A percentile compares a stretch with the other conserved stretches of the same genome.
phyloP scores from a whole-genome alignment of 1,140 invertebrate species.

The Aethina tumida region DNA sequence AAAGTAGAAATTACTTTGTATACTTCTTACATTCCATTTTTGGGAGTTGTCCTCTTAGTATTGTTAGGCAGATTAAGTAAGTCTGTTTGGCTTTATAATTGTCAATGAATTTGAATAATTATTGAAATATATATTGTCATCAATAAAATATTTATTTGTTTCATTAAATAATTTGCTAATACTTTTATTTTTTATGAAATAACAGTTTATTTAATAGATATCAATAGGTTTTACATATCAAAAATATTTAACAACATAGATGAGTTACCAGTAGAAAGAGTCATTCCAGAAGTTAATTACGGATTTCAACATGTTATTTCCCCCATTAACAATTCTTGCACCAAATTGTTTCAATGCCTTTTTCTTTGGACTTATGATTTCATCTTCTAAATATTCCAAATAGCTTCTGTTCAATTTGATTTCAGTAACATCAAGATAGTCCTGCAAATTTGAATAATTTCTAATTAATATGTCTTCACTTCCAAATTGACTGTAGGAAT shows the following conservation, averaged over 20 bases:
- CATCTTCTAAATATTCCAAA: conserved; percentile 18
- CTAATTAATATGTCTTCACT: too few species aligned
- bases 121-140: conserved; percentile 5
- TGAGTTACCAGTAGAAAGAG: conserved; percentile 23
- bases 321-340: conserved; percentile 3
- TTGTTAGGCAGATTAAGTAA: background rate
- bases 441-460: too few species aligned
- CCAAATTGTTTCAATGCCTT: conserved; percentile 5
- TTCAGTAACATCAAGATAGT: conserved; percentile 9
- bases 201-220: too few species aligned
- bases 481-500: too few species aligned
- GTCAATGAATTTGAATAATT: conserved; percentile 1
- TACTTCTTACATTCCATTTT: conserved; percentile 3
- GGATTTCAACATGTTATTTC: conserved; percentile 9
- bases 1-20: background rate
- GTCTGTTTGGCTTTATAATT: conserved; percentile 3
- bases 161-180: too few species aligned
- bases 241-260: too few species aligned
- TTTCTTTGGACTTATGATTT: conserved; percentile 9
- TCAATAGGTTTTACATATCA: too few species aligned
- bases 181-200: too few species aligned
- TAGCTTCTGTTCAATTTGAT: conserved; percentile 8
- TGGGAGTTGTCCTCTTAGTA: conserved; percentile 2
- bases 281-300: conserved; percentile 17
- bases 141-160: too few species aligned